These are phyloP conservation scores for Murina feae DNA, from an alignment of 2,113 vertebrate genomes.

Conservation along the genomic window DNA sequence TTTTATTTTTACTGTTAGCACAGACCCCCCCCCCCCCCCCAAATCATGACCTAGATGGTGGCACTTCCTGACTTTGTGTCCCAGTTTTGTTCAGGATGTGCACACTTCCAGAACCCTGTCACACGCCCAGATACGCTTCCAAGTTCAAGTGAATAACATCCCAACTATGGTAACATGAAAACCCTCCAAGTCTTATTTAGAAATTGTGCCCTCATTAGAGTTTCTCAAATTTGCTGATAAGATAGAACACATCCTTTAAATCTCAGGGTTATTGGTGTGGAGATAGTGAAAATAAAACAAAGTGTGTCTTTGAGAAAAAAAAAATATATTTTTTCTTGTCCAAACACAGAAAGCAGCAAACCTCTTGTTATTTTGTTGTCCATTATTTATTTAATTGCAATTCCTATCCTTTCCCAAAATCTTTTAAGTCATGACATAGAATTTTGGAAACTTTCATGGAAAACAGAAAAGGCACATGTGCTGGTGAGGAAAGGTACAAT, in stretches of 20 bases:
- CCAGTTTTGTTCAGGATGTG: constrained; percentile 38
- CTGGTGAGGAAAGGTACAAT: not conserved
- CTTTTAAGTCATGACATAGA: not conserved
- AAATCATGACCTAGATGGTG: not conserved
- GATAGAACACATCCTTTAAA: not conserved
- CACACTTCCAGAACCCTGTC: constrained; percentile 10
- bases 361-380: not conserved
- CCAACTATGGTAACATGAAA: not conserved
- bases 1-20: constrained; percentile 10
- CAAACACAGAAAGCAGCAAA: not conserved
- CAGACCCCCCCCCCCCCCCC: not conserved
- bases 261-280: not conserved
- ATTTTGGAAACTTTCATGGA: not conserved
- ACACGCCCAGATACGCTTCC: constrained; percentile 33
- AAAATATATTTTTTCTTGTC: not conserved
- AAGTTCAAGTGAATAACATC: constrained; percentile 17
- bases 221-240: not conserved
- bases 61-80: constrained; percentile 58
- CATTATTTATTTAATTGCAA: not conserved
- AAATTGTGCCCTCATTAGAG: not conserved
- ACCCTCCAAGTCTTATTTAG: not conserved
- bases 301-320: not conserved
- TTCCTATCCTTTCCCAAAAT: not conserved
- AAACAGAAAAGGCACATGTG: not conserved
- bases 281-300: not conserved